Percentiles rank a stretch among this genome's conserved stretches.
These are phyloP conservation scores for Eulithis prunata DNA, from an alignment of 2,888 invertebrate genomes.

Conservation along the genomic window DNA sequence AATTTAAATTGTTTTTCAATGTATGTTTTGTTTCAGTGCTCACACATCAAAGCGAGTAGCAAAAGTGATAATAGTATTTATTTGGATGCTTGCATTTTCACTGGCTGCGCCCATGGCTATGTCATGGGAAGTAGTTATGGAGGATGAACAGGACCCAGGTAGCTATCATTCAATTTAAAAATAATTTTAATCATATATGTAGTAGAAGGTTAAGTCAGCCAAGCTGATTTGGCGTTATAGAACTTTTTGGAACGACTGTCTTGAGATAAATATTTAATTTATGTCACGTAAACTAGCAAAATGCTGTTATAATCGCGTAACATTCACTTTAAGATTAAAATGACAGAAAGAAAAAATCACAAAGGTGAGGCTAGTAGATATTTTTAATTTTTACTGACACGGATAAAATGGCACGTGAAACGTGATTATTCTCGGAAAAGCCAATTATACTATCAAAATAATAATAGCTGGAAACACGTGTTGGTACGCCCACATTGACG, in stretches of 20 bases:
- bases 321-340: no score
- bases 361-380: not conserved
- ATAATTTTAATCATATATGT: not conserved
- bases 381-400: slow-evolving; percentile 1
- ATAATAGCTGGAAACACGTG: not conserved
- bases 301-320: no score
- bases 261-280: no score
- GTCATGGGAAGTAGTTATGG: slow-evolving; percentile 84
- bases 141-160: slow-evolving; percentile 77
- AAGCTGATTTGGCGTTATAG: no score
- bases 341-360: no score
- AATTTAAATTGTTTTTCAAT: not conserved
- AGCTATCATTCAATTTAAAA: not conserved
- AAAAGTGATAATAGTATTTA: slow-evolving; percentile 88
- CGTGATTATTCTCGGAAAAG: slow-evolving; percentile 5
- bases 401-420: not conserved
- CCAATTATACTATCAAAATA: slow-evolving; percentile 6
- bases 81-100: slow-evolving; percentile 88
- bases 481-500: slow-evolving; percentile 5
- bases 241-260: no score
- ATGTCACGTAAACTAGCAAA: no score
- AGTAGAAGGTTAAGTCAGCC: no score
- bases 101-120: slow-evolving; percentile 89
- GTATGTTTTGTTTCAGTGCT: slow-evolving; percentile 82
- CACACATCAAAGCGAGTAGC: slow-evolving; percentile 89